phyloP scores from a whole-genome alignment of 2,888 invertebrate species.

The Cantharis rufa region DNA sequence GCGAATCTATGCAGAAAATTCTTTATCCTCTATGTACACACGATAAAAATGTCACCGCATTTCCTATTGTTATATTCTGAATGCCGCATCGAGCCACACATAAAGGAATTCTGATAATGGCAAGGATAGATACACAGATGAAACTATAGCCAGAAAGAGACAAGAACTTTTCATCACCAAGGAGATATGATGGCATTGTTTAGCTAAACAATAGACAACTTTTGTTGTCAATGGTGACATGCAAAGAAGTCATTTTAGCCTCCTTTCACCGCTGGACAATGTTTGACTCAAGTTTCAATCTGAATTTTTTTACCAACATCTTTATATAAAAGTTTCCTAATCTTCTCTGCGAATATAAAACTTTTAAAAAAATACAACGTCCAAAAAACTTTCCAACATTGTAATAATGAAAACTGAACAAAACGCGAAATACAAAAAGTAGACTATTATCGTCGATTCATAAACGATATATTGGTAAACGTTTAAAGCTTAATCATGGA shows the following conservation, averaged over 20 bases:
- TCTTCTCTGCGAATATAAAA: constrained; percentile 24
- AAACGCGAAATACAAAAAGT: constrained; percentile 5
- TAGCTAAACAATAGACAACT: constrained; percentile 54
- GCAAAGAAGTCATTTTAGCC: constrained; percentile 54
- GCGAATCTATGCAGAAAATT: constrained; percentile 43
- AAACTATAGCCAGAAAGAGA: constrained; percentile 35
- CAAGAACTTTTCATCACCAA: constrained; percentile 49
- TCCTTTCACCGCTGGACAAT: constrained; percentile 49
- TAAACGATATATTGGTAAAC: not conserved
- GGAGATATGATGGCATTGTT: constrained; percentile 55
- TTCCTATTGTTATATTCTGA: constrained; percentile 51
- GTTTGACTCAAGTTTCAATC: constrained; percentile 51
- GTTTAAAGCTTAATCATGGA: constrained; percentile 1
- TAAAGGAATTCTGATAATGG: constrained; percentile 50
- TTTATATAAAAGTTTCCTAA: constrained; percentile 35
- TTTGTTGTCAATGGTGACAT: constrained; percentile 54
- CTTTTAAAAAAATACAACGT: constrained; percentile 16
- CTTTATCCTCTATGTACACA: constrained; percentile 51
- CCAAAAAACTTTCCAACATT: constrained; percentile 12
- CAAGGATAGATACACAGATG: constrained; percentile 39
- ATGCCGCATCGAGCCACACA: constrained; percentile 51
- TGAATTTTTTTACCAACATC: constrained; percentile 42
- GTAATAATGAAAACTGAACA: not conserved
- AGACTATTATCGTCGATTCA: not conserved
- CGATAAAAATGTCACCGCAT: constrained; percentile 53